phyloP scores from a whole-genome alignment of 2,113 vertebrate species.

The Lophura nycthemera region DNA sequence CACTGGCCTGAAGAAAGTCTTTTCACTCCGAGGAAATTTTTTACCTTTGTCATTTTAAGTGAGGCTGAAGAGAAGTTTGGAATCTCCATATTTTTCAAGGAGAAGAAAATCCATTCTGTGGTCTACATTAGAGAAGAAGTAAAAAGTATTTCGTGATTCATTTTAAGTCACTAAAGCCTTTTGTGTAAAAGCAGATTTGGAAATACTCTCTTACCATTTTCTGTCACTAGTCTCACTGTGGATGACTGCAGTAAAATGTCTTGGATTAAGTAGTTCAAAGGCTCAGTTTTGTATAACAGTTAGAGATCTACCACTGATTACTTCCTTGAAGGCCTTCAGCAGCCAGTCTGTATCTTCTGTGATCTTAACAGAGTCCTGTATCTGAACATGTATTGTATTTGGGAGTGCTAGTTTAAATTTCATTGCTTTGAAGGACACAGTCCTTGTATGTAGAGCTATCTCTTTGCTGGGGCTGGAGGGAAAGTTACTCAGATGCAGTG shows the following conservation, averaged over 20 bases:
- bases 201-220: neutral
- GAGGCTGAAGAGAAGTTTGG: neutral
- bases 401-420: neutral
- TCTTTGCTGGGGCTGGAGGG: neutral
- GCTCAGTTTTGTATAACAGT: neutral
- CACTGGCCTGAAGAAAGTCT: neutral
- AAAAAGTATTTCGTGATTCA: neutral
- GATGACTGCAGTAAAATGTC: neutral
- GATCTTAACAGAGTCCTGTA: neutral
- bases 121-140: neutral
- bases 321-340: neutral
- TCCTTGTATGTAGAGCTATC: neutral
- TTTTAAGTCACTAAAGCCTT: neutral
- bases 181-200: neutral
- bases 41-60: neutral
- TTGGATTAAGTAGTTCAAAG: neutral
- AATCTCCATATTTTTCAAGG: neutral
- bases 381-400: neutral
- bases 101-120: neutral
- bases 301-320: neutral
- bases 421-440: fast-evolving
- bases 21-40: neutral
- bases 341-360: neutral
- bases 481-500: neutral
- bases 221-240: neutral